Percentiles rank a stretch among this genome's conserved stretches.
These are phyloP conservation scores for Caenorhabditis panamensis DNA, from an alignment of 2,888 invertebrate genomes.

Conservation along the genomic window DNA sequence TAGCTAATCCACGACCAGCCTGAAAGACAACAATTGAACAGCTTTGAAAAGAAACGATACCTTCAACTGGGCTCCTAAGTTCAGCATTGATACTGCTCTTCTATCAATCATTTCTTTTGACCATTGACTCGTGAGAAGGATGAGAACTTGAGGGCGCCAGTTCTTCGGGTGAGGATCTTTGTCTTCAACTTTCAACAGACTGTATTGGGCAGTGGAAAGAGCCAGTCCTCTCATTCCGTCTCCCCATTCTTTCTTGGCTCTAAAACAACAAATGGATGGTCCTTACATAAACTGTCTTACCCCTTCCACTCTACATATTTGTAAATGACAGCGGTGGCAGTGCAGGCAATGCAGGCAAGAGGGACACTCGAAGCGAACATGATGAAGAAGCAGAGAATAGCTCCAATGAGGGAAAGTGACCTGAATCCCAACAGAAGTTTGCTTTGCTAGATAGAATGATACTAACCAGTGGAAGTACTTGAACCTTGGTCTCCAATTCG, in stretches of 20 bases:
- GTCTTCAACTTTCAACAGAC: constrained; percentile 94
- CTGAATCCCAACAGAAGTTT: constrained; percentile 82
- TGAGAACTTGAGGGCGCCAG: constrained; percentile 97
- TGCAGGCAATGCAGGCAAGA: constrained; percentile 94
- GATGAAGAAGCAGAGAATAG: constrained; percentile 92
- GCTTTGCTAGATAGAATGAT: not conserved
- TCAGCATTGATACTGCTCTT: constrained; percentile 87
- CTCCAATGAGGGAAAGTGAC: constrained; percentile 90
- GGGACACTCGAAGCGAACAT: constrained; percentile 99
- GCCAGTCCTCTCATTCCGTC: constrained; percentile 98
- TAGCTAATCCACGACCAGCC: constrained; percentile 88
- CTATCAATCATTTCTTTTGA: constrained; percentile 78
- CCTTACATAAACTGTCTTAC: constrained; percentile 83
- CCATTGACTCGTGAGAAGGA: constrained; percentile 91
- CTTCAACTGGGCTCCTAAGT: constrained; percentile 96
- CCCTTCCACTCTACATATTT: constrained; percentile 98
- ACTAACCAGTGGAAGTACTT: constrained; percentile 96
- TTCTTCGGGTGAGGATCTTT: constrained; percentile 98
- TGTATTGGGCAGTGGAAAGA: constrained; percentile 95
- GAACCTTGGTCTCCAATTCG: constrained; percentile 98
- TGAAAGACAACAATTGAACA: not conserved
- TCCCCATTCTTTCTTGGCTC: constrained; percentile 99
- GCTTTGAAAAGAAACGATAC: not conserved
- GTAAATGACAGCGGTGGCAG: constrained; percentile 93
- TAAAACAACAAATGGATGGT: constrained; percentile 41